Conservation (phyloP, 2,797 vertebrate genomes). For the Scyliorhinus canicula region DNA sequence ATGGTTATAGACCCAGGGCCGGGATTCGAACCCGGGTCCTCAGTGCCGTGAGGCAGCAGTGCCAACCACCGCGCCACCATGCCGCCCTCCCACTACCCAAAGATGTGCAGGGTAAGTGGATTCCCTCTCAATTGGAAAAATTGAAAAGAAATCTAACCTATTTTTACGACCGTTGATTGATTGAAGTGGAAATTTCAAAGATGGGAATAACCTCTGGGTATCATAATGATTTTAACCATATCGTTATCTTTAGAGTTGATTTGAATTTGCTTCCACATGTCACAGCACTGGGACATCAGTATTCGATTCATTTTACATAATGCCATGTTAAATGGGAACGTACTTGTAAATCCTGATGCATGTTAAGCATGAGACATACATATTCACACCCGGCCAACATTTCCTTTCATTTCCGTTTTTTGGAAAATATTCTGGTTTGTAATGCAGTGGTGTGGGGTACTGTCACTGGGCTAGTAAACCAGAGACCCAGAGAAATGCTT, state of each 20-base stretch:
- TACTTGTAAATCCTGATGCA: not conserved
- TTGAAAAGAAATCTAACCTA: not conserved
- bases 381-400: not conserved
- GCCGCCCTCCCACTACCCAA: too few relatives aligned
- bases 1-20: too few relatives aligned
- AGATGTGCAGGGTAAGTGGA: too few relatives aligned
- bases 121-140: too few relatives aligned
- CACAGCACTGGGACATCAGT: not conserved
- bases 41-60: too few relatives aligned
- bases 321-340: not conserved
- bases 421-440: not conserved
- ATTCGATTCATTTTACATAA: not conserved
- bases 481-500: too few relatives aligned
- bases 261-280: not conserved
- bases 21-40: too few relatives aligned
- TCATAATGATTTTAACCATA: not conserved
- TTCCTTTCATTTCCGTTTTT: not conserved
- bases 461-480: too few relatives aligned
- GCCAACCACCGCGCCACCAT: too few relatives aligned
- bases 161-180: not conserved
- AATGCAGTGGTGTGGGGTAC: too few relatives aligned
- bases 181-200: not conserved
- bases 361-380: not conserved
- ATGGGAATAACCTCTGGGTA: not conserved
- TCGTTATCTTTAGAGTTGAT: not conserved